Percentiles rank a stretch among this genome's conserved stretches.
Conservation (phyloP, 2,888 invertebrate genomes). For the Meandrusa payeni region DNA sequence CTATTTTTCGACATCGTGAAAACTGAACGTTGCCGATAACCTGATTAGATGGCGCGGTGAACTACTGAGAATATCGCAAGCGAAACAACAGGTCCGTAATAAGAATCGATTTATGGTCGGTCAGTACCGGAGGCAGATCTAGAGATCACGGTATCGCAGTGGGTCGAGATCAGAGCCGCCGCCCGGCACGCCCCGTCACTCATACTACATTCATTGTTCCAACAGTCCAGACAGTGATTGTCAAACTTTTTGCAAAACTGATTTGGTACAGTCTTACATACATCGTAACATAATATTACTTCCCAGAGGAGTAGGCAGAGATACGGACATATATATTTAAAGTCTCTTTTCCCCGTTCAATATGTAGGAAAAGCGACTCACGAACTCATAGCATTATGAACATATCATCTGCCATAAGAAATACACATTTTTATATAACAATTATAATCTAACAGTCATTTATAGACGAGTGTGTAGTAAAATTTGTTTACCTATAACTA, state of each 20-base stretch:
- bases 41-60: conserved; percentile 65
- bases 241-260: conserved; percentile 10
- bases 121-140: conserved; percentile 46
- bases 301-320: too few species aligned
- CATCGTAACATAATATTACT: background rate
- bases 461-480: too few species aligned
- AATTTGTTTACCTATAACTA: too few species aligned
- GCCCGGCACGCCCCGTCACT: conserved; percentile 67
- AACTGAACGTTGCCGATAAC: conserved; percentile 32
- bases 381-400: too few species aligned
- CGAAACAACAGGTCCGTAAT: conserved; percentile 65
- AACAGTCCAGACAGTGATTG: conserved; percentile 46
- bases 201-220: conserved; percentile 67
- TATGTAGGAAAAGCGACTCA: too few species aligned
- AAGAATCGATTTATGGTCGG: conserved; percentile 69
- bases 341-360: too few species aligned
- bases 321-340: too few species aligned
- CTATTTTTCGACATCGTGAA: conserved; percentile 18
- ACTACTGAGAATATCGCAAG: conserved; percentile 59
- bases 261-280: too few species aligned
- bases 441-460: too few species aligned
- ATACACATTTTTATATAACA: too few species aligned
- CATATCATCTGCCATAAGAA: too few species aligned
- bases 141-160: conserved; percentile 54
- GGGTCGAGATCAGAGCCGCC: conserved; percentile 67